Evolutionary conservation across 2,113 vertebrate genomes (phyloP).

Genomic region (Patagioenas fasciata): DNA sequence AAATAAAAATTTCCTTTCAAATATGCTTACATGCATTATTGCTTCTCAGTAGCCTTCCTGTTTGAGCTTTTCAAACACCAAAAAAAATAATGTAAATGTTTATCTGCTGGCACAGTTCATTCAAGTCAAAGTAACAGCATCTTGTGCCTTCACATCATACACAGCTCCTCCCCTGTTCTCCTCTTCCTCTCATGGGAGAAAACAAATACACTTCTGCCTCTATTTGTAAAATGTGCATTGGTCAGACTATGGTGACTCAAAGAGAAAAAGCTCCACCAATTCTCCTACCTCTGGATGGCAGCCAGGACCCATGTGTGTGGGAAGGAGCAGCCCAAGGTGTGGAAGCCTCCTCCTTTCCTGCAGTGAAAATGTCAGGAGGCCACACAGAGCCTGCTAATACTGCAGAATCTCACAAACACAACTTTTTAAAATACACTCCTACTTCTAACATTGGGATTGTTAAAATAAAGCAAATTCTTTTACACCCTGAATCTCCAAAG

Average conservation of each 20-base stretch:
- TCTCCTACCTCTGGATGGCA: background rate
- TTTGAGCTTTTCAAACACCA: background rate
- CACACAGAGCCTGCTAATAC: background rate
- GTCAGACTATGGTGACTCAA: background rate
- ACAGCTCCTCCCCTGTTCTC: background rate
- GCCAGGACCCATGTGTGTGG: fast-evolving
- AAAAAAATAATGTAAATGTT: background rate
- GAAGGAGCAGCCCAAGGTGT: background rate
- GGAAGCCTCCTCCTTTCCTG: background rate
- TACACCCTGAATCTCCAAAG: background rate
- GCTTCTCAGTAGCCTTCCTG: background rate
- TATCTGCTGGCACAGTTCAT: background rate
- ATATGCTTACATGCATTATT: background rate
- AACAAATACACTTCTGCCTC: background rate
- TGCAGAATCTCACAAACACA: background rate
- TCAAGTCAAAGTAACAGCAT: background rate
- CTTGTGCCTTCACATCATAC: background rate
- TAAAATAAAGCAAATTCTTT: background rate
- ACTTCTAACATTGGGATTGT: background rate
- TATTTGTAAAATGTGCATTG: background rate
- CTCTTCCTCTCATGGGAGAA: background rate
- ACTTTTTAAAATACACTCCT: background rate
- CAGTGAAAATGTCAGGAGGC: background rate
- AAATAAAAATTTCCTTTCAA: background rate
- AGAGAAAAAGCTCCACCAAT: background rate